Percentiles rank a stretch among this genome's conserved stretches.
These are phyloP conservation scores for Palloptera scutellata DNA, from an alignment of 2,888 invertebrate genomes.

Conservation along the genomic window DNA sequence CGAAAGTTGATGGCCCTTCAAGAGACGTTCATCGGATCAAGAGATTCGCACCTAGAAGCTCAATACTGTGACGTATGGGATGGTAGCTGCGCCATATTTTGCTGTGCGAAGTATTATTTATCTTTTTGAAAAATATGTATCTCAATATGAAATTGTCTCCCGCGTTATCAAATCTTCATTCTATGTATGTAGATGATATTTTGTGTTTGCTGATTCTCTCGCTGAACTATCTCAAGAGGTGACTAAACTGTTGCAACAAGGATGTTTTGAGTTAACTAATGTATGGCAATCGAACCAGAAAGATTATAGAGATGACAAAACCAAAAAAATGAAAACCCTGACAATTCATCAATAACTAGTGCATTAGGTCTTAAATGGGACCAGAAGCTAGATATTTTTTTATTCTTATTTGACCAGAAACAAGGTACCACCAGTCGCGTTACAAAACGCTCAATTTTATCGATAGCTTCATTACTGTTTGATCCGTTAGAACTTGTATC, in stretches of 20 bases:
- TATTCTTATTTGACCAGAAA: conserved; percentile 24
- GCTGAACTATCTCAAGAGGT: conserved; percentile 20
- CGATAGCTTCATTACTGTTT: conserved; percentile 16
- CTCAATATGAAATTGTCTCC: conserved; percentile 27
- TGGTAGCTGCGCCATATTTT: conserved; percentile 20
- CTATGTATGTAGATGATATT: conserved; percentile 39
- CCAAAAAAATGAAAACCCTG: conserved; percentile 4
- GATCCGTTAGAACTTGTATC: conserved; percentile 13
- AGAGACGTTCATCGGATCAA: conserved; percentile 26
- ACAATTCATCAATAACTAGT: conserved; percentile 9
- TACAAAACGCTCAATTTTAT: conserved; percentile 33
- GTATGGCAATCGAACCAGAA: conserved; percentile 21
- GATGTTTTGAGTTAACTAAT: conserved; percentile 24
- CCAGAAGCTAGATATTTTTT: conserved; percentile 23
- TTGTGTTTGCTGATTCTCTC: conserved; percentile 31
- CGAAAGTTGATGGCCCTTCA: too few species aligned
- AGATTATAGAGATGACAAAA: neutral
- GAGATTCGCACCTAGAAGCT: conserved; percentile 31
- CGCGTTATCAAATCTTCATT: conserved; percentile 25
- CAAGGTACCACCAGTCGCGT: neutral
- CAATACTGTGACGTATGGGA: conserved; percentile 30
- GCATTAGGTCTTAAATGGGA: conserved; percentile 21
- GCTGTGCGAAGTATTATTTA: conserved; percentile 19
- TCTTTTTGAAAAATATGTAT: conserved; percentile 30
- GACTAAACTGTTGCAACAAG: conserved; percentile 20